phyloP scores from a whole-genome alignment of 2,797 vertebrate genomes.

The Thaleichthys pacificus region DNA sequence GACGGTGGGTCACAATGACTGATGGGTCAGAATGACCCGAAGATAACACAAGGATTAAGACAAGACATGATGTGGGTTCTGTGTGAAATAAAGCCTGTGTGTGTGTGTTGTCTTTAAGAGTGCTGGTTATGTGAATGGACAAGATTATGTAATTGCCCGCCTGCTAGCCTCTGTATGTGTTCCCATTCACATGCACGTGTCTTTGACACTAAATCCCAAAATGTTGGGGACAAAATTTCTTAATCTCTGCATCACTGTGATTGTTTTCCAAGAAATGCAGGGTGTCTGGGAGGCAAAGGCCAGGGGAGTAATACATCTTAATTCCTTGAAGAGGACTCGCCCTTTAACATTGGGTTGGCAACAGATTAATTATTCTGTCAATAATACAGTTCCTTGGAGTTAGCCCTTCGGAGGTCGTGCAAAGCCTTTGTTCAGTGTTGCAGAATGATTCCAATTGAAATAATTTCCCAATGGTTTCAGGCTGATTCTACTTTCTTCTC shows the following conservation, averaged over 20 bases:
- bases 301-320: neutral
- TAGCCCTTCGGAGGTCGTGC: neutral
- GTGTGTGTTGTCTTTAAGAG: neutral
- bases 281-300: neutral
- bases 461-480: too few species aligned
- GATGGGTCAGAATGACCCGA: too few species aligned
- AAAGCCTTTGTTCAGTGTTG: too few species aligned
- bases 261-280: slow-evolving; percentile 23
- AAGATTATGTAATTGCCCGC: slow-evolving; percentile 9
- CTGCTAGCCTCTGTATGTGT: neutral
- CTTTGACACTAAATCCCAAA: slow-evolving; percentile 3
- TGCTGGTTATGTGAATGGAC: slow-evolving; percentile 10
- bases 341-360: slow-evolving; percentile 5
- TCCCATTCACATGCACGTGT: neutral
- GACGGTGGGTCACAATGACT: too few species aligned
- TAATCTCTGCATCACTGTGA: slow-evolving; percentile 13
- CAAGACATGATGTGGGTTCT: neutral
- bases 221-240: neutral
- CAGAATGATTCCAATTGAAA: too few species aligned
- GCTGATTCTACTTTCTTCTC: too few species aligned
- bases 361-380: slow-evolving; percentile 41
- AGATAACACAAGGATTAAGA: too few species aligned
- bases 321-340: slow-evolving; percentile 6
- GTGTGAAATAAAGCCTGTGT: neutral
- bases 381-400: slow-evolving; percentile 4